Percentiles rank a stretch among this genome's conserved stretches.
phyloP scores from a whole-genome alignment of 2,113 vertebrate species.

The Naja naja region DNA sequence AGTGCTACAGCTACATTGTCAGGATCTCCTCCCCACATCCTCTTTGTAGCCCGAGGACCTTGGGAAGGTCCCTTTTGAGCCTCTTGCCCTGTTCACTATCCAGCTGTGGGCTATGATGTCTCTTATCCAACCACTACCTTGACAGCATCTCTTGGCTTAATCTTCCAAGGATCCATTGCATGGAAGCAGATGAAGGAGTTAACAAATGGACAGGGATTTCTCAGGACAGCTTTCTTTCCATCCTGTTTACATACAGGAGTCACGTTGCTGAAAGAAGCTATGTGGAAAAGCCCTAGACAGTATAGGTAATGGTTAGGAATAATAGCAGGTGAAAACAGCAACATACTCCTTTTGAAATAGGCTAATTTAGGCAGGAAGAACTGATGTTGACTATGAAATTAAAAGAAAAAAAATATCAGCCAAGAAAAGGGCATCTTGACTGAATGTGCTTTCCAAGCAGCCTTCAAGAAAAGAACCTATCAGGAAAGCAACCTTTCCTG shows the following conservation, averaged over 20 bases:
- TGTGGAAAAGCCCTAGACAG: not conserved
- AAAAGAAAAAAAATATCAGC: not conserved
- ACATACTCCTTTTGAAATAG: not conserved
- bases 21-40: no score
- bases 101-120: no score
- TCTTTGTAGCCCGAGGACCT: no score
- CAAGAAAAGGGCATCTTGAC: conserved; percentile 7
- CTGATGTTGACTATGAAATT: not conserved
- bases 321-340: not conserved
- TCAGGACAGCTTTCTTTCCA: not conserved
- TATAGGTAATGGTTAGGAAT: not conserved
- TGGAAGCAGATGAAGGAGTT: not conserved
- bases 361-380: not conserved
- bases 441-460: not conserved
- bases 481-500: conserved; percentile 16
- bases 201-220: not conserved
- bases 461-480: conserved; percentile 30
- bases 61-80: no score
- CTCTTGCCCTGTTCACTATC: no score
- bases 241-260: not conserved
- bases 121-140: no score
- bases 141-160: no score
- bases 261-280: not conserved
- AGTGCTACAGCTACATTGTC: no score
- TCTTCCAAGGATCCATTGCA: no score